Conservation (phyloP, 2,797 vertebrate genomes). For the Galago senegalensis region DNA sequence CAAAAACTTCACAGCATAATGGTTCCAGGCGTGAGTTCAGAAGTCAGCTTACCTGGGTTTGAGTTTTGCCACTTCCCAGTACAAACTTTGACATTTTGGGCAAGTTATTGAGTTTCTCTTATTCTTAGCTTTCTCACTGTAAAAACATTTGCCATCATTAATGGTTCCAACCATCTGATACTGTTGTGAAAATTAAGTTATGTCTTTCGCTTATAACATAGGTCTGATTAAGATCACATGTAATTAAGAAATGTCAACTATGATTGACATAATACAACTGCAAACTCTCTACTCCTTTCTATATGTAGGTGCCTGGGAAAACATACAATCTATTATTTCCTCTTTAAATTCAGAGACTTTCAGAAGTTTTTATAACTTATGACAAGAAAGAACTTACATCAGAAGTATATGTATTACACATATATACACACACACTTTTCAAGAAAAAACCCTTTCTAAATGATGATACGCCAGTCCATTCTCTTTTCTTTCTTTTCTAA, state of each 20-base stretch:
- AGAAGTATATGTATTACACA: not conserved
- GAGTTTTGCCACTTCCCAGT: not conserved
- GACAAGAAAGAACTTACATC: not conserved
- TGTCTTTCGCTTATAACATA: not conserved
- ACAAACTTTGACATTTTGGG: not conserved
- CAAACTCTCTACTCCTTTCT: not conserved
- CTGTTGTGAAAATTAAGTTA: conserved; percentile 49
- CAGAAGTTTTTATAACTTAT: not conserved
- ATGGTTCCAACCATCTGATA: not conserved
- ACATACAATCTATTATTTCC: not conserved
- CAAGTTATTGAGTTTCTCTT: not conserved
- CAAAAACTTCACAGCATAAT: not conserved
- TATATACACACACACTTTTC: not conserved
- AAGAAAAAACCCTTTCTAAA: not conserved
- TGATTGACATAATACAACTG: not conserved
- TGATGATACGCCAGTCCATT: not conserved
- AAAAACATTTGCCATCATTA: conserved; percentile 30
- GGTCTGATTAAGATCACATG: not conserved
- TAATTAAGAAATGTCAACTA: conserved; percentile 20
- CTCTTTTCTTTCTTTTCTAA: not conserved
- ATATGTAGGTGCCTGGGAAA: not conserved
- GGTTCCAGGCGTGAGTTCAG: not conserved
- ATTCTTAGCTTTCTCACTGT: not conserved
- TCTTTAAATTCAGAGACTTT: not conserved
- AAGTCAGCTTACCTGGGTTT: not conserved